Evolutionary conservation across 2,888 invertebrate species (phyloP).

Genomic region (Gymnoscelis rufifasciata): DNA sequence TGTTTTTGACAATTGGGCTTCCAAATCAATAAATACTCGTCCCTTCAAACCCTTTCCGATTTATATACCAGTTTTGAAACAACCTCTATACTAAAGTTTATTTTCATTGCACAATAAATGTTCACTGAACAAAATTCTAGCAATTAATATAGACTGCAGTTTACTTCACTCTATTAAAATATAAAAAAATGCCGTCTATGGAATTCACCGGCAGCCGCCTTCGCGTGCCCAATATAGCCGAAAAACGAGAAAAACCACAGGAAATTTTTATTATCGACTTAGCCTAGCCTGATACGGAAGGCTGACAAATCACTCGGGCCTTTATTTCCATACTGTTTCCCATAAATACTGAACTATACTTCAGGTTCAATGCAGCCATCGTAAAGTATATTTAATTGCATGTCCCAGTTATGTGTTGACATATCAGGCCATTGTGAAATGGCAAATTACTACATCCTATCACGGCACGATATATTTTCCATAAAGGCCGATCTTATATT

Average conservation of each 20-base stretch:
- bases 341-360: slow-evolving; percentile 39
- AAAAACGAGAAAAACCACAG: slow-evolving; percentile 62
- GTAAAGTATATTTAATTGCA: slow-evolving; percentile 54
- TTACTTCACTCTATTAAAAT: slow-evolving; percentile 60
- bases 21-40: no score
- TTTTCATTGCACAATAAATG: no score
- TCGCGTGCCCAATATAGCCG: slow-evolving; percentile 69
- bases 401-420: slow-evolving; percentile 45
- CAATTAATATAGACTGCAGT: slow-evolving; percentile 63
- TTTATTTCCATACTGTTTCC: slow-evolving; percentile 52
- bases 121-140: slow-evolving; percentile 39
- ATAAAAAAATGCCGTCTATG: slow-evolving; percentile 54
- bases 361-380: slow-evolving; percentile 41
- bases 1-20: no score
- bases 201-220: slow-evolving; percentile 47
- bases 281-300: slow-evolving; percentile 60
- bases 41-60: no score
- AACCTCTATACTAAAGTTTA: slow-evolving; percentile 43
- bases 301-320: slow-evolving; percentile 70
- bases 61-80: no score
- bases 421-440: slow-evolving; percentile 40
- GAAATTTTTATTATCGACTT: slow-evolving; percentile 70
- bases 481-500: slow-evolving; percentile 24
- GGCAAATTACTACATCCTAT: slow-evolving; percentile 21
- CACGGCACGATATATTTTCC: slow-evolving; percentile 20